Conservation (phyloP, 2,113 vertebrate genomes). For the Misgurnus anguillicaudatus region DNA sequence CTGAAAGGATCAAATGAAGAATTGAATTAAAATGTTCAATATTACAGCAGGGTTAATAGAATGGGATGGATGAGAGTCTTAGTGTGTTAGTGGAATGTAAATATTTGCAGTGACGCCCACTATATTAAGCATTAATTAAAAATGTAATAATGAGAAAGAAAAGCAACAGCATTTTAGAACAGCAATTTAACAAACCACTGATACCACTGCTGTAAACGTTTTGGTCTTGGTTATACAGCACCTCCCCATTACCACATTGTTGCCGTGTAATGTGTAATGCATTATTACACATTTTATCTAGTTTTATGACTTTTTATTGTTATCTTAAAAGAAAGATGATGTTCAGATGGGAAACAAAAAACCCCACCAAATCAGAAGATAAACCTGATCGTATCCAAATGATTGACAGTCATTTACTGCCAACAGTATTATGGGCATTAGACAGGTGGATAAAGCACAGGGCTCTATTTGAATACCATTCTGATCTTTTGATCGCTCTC, state of each 20-base stretch:
- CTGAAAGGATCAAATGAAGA: background rate
- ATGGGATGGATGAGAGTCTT: conserved; percentile 11
- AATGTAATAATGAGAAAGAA: background rate
- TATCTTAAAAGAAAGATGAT: background rate
- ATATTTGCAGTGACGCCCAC: conserved; percentile 8
- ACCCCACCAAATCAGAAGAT: conserved; percentile 19
- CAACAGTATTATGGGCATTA: conserved; percentile 36
- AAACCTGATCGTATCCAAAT: conserved; percentile 27
- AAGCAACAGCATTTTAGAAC: conserved; percentile 4
- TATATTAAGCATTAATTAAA: conserved; percentile 1
- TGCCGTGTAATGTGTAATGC: background rate
- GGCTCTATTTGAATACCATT: conserved; percentile 13
- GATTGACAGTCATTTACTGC: conserved; percentile 48
- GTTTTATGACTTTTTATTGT: background rate
- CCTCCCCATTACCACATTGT: background rate
- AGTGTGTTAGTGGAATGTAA: conserved; percentile 33
- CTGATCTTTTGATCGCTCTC: conserved; percentile 13
- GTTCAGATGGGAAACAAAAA: background rate
- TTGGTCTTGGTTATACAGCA: background rate
- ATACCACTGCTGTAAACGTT: background rate
- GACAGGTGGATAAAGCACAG: conserved; percentile 45
- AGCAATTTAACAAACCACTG: background rate
- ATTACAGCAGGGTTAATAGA: conserved; percentile 11
- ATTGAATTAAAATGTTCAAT: too few species aligned
- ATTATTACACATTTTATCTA: background rate